Evolutionary conservation across 2,888 invertebrate species (phyloP).

Genomic region (Tetragonisca angustula): DNA sequence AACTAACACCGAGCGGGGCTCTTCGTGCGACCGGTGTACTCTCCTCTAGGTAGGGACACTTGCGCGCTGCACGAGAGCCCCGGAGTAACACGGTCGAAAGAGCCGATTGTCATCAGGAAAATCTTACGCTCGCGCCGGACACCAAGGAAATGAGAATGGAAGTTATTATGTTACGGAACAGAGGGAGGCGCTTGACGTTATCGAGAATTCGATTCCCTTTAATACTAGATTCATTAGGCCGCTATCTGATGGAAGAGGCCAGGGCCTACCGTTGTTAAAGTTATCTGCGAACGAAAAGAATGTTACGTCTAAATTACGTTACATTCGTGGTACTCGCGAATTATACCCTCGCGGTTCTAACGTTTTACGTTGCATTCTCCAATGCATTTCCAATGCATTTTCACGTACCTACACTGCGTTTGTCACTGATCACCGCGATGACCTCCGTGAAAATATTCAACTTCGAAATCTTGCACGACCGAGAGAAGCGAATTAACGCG

Average conservation of each 20-base stretch:
- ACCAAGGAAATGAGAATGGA: constrained; percentile 65
- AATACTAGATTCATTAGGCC: constrained; percentile 55
- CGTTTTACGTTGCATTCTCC: not conserved
- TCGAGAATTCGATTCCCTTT: constrained; percentile 55
- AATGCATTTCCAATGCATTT: not conserved
- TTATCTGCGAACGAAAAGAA: constrained; percentile 35
- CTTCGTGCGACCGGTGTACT: constrained; percentile 56
- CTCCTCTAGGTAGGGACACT: constrained; percentile 63
- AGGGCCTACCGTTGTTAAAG: not conserved
- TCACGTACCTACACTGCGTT: not conserved
- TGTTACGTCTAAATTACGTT: constrained; percentile 48
- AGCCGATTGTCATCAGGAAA: constrained; percentile 69
- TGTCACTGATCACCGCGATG: not conserved
- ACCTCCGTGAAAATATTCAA: not conserved
- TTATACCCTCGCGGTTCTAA: not conserved
- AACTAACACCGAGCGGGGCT: constrained; percentile 57
- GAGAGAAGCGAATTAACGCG: constrained; percentile 6
- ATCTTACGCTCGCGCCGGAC: constrained; percentile 62
- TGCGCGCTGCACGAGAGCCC: constrained; percentile 65
- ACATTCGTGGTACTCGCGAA: not conserved
- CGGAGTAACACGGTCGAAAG: constrained; percentile 51
- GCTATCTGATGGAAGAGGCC: constrained; percentile 39
- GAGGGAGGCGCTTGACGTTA: constrained; percentile 46
- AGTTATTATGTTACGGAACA: constrained; percentile 66
- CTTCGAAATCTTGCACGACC: constrained; percentile 18